phyloP scores from a whole-genome alignment of 2,797 vertebrate species.

The Myotis vivesi region DNA sequence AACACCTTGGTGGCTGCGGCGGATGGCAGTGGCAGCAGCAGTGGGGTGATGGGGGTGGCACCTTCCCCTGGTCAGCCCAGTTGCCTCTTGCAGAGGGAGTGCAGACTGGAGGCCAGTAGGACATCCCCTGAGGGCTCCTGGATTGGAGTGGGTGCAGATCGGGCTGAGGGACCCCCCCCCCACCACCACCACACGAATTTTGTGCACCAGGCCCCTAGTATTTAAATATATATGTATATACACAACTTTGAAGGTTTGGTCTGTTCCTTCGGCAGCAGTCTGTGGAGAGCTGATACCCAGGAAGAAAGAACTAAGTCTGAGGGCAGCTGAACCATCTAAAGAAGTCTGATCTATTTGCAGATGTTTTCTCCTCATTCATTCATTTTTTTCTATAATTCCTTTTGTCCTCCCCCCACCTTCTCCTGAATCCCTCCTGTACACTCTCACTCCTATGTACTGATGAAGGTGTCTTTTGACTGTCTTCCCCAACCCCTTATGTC shows the following conservation, averaged over 20 bases:
- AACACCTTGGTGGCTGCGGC: too few relatives aligned
- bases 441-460: neutral
- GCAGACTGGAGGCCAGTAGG: too few relatives aligned
- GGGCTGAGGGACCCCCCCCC: too few relatives aligned
- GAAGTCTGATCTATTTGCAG: neutral
- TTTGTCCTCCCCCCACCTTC: neutral
- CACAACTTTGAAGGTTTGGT: constrained; percentile 5
- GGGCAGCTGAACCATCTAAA: neutral
- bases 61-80: too few relatives aligned
- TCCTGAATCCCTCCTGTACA: neutral
- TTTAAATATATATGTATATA: neutral
- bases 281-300: neutral
- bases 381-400: neutral
- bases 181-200: too few relatives aligned
- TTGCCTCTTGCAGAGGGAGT: too few relatives aligned
- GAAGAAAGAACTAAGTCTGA: neutral
- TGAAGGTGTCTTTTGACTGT: neutral
- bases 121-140: too few relatives aligned
- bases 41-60: too few relatives aligned
- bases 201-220: too few relatives aligned
- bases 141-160: too few relatives aligned
- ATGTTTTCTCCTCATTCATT: neutral
- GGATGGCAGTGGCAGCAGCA: too few relatives aligned
- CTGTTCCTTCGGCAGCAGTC: neutral
- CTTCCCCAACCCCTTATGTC: neutral